Conservation (phyloP, 2,797 vertebrate species). For the Etheostoma perlongum region DNA sequence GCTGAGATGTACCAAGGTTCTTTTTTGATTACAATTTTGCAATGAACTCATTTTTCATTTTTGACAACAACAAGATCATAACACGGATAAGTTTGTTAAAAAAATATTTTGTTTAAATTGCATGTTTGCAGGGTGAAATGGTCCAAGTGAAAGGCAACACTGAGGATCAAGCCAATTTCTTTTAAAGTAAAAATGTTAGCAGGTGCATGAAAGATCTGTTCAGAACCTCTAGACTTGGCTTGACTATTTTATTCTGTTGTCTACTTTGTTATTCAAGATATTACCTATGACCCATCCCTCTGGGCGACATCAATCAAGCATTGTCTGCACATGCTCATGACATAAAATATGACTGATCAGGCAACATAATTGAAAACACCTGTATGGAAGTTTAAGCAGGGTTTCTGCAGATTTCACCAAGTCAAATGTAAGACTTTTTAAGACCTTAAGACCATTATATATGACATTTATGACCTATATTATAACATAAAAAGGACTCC, state of each 20-base stretch:
- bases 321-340: background rate
- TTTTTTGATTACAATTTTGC: constrained; percentile 26
- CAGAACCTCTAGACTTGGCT: background rate
- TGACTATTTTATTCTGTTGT: background rate
- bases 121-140: constrained; percentile 2
- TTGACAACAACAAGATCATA: constrained; percentile 18
- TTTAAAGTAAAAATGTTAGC: constrained; percentile 11
- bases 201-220: background rate
- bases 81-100: constrained; percentile 3
- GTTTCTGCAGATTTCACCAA: no score
- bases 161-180: background rate
- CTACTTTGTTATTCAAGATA: background rate
- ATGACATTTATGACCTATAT: no score
- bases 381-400: background rate
- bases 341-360: background rate
- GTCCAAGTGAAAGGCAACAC: background rate
- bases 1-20: background rate
- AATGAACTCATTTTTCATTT: constrained; percentile 39
- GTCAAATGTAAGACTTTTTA: no score
- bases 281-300: background rate
- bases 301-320: constrained; percentile 13
- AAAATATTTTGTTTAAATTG: constrained; percentile 9
- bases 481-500: no score
- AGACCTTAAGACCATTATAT: no score
- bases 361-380: constrained; percentile 18